Conservation (phyloP, 2,797 vertebrate genomes). For the Stomatorhinus walkeri region DNA sequence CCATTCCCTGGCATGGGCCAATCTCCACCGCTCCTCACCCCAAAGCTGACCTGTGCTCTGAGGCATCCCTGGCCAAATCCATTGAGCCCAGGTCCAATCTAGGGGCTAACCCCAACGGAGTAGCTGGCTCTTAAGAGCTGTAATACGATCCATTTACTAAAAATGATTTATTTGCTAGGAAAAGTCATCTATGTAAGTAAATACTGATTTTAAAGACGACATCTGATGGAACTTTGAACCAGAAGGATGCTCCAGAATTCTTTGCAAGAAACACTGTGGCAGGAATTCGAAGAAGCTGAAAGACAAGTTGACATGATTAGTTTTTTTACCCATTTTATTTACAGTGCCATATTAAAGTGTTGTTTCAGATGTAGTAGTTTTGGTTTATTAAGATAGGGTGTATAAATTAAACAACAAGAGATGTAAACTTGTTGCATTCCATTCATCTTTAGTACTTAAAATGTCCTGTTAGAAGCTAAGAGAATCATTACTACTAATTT, state of each 20-base stretch:
- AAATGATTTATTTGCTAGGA: neutral
- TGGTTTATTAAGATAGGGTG: neutral
- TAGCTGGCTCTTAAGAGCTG: no score
- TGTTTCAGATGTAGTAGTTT: neutral
- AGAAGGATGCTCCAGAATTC: neutral
- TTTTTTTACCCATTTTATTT: slow-evolving; percentile 7
- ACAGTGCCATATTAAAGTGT: neutral
- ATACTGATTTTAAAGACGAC: neutral
- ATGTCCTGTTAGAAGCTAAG: neutral
- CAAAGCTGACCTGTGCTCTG: no score
- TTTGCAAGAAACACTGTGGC: neutral
- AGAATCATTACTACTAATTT: neutral
- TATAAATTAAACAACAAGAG: slow-evolving; percentile 3
- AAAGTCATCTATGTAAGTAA: neutral
- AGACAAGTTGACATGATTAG: neutral
- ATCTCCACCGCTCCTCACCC: no score
- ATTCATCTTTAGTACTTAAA: neutral
- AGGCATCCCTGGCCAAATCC: no score
- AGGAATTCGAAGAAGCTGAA: neutral
- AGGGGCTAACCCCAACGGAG: no score
- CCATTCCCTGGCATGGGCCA: no score
- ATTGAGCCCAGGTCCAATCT: no score
- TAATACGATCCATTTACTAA: no score
- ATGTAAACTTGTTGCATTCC: neutral
- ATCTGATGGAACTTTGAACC: neutral